Base-by-base conservation (phyloP, 2,797 vertebrate genomes). In the Melanogrammus aeglefinus region DNA sequence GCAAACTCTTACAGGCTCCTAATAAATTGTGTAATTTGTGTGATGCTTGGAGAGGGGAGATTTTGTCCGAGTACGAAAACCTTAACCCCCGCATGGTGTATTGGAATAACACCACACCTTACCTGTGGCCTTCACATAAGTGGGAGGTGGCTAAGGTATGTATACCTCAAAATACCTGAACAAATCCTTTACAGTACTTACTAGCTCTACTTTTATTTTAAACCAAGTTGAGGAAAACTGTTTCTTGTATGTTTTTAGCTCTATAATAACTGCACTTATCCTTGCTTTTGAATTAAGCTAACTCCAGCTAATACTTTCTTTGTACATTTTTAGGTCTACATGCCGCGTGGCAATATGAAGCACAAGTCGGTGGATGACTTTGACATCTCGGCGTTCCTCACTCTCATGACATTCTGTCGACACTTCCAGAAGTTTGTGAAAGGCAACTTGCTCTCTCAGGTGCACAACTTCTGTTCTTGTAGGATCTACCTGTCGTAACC, bases 71-170 rank as follows among this genome's bases (percentile, higher is more conserved):
- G 21, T 7, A 63, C 57, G 9, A 63, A 10, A 63, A 9, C 21
- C 3, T 0, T 1, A 33, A 3, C 31, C 31, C 31, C 2, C 2
- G 0, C 3, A 21, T 7, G 57, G 6, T 63, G 21, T n/a, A 76
- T 4, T 92, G 88, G 89, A 29, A 41, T 0, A 91, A 92, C 75
- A 84, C 80, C 74, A 72, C 31, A 4, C 83, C 88, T 1, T 4
- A 78, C 31, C 78, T 82, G 24, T 91, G 91, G 91, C 44, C 83
- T 6, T 74, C 6, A 51, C 6, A 91, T 0, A 90, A 91, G 76
- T 92, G 91, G 90, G 88, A 92, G 75, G 90, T 90, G 70, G 90
- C 88, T 3, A 92, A 91, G 82, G 91, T 91, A 77, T 70, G 88
- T 89, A 72, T 79, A 36, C 41, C 10, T n/a, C 57, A 63, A 63